These are phyloP conservation scores for Charanyca ferruginea DNA, from an alignment of 2,888 invertebrate genomes.

Conservation along the genomic window DNA sequence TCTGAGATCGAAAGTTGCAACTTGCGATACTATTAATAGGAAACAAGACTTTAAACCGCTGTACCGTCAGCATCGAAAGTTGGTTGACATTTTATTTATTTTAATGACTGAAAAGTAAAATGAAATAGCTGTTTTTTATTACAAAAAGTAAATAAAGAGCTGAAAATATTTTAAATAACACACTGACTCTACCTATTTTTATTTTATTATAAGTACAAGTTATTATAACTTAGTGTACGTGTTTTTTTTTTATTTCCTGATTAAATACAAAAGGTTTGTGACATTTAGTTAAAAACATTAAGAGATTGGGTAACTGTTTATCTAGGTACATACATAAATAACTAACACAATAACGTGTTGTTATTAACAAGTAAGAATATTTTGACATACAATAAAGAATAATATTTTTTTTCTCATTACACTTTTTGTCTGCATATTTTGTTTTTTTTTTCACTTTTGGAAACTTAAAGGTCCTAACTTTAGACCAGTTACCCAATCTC, in stretches of 20 bases:
- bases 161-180: too few relatives aligned
- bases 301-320: slow-evolving; percentile 40
- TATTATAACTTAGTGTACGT: slow-evolving; percentile 26
- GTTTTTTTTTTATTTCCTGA: slow-evolving; percentile 54
- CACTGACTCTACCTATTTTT: slow-evolving; percentile 14
- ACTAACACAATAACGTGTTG: slow-evolving; percentile 7
- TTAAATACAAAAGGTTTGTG: slow-evolving; percentile 29
- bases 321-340: slow-evolving; percentile 3
- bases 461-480: too few relatives aligned
- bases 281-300: slow-evolving; percentile 13
- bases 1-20: slow-evolving; percentile 74
- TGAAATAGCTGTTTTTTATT: too few relatives aligned
- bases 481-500: too few relatives aligned
- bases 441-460: too few relatives aligned
- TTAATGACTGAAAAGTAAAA: too few relatives aligned
- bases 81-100: too few relatives aligned
- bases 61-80: slow-evolving; percentile 13
- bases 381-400: background rate
- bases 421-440: background rate
- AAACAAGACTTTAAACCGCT: slow-evolving; percentile 55
- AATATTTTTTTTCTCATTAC: background rate
- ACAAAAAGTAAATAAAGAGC: too few relatives aligned
- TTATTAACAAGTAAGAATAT: slow-evolving; percentile 20
- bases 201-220: slow-evolving; percentile 32
- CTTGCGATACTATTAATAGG: slow-evolving; percentile 70